Conservation (phyloP, 2,797 vertebrate species). For the Anas bernieri region DNA sequence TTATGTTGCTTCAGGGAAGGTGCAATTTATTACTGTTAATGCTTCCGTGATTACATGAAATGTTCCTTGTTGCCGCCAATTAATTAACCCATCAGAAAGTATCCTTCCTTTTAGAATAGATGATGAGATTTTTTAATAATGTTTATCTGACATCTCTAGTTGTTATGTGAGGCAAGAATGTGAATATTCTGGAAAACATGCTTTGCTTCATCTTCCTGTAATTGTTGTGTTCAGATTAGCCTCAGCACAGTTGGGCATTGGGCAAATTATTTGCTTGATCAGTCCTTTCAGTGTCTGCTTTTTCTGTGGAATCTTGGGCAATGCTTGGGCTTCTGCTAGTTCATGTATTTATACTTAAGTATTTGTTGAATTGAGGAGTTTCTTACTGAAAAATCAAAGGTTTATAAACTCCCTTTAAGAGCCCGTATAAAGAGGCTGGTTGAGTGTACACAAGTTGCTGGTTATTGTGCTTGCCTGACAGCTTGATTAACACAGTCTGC, state of each 20-base stretch:
- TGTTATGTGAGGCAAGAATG: background rate
- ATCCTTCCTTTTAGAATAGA: background rate
- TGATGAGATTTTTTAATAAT: background rate
- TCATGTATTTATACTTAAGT: background rate
- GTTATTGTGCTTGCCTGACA: background rate
- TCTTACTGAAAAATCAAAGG: background rate
- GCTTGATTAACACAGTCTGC: background rate
- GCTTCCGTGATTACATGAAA: background rate
- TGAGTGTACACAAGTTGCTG: background rate
- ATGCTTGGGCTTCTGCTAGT: background rate
- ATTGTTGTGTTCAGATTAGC: background rate
- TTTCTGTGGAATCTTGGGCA: background rate
- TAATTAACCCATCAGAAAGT: slow-evolving; percentile 22
- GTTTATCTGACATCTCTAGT: background rate
- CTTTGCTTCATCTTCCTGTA: background rate
- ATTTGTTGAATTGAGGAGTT: background rate
- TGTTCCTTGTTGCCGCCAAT: background rate
- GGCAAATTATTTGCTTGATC: background rate
- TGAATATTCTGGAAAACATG: background rate
- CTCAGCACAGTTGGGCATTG: background rate
- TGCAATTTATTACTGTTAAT: slow-evolving; percentile 22
- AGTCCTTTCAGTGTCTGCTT: background rate
- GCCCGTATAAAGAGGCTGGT: background rate
- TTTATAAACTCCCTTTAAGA: background rate
- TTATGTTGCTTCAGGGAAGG: slow-evolving; percentile 11